These are phyloP conservation scores for Dinomys branickii DNA, from an alignment of 2,113 vertebrate genomes.

Conservation along the genomic window DNA sequence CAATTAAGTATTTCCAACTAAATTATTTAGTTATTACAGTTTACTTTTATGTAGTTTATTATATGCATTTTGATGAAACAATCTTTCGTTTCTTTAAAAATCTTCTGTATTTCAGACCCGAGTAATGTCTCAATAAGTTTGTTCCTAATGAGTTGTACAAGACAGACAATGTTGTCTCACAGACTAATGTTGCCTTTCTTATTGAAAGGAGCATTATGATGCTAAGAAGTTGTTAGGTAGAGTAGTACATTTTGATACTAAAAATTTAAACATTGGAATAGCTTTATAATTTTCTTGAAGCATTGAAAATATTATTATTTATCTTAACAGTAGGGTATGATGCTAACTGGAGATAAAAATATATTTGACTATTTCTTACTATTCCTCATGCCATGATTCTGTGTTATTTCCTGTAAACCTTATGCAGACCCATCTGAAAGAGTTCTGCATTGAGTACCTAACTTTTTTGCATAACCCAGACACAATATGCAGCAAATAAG, in stretches of 20 bases:
- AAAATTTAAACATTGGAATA: constrained; percentile 1
- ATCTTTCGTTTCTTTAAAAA: too few relatives aligned
- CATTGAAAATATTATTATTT: constrained; percentile 14
- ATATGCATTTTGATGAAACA: too few relatives aligned
- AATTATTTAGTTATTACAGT: too few relatives aligned
- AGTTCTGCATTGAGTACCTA: not conserved
- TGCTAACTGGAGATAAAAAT: not conserved
- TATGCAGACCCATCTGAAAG: not conserved
- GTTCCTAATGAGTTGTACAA: too few relatives aligned
- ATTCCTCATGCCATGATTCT: not conserved
- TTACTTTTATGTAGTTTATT: too few relatives aligned
- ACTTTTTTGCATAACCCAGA: not conserved
- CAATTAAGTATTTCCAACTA: too few relatives aligned
- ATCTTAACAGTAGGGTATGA: not conserved
- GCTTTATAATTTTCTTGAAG: constrained; percentile 8
- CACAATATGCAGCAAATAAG: not conserved
- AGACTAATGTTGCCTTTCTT: too few relatives aligned
- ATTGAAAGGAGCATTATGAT: too few relatives aligned
- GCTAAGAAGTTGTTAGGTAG: not conserved
- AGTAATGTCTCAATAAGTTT: too few relatives aligned
- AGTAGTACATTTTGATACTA: constrained; percentile 1
- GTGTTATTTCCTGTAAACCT: not conserved
- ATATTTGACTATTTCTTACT: constrained; percentile 33
- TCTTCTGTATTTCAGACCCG: too few relatives aligned
- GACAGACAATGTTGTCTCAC: too few relatives aligned